These are phyloP conservation scores for Equus quagga DNA, from an alignment of 2,113 vertebrate species.

Conservation along the genomic window DNA sequence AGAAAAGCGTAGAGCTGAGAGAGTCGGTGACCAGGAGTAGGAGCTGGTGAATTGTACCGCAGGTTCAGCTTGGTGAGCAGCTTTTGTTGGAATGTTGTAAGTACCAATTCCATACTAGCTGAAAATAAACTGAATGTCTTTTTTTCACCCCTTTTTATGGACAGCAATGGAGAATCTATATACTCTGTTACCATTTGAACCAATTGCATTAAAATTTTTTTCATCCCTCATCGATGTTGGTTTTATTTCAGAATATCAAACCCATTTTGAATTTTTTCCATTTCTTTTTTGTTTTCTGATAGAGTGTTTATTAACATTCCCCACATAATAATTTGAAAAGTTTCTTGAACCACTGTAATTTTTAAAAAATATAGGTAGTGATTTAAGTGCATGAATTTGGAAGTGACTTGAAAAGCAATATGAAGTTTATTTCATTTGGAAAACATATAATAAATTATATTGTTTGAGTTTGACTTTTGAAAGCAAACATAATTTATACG, in stretches of 20 bases:
- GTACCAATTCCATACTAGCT: neutral
- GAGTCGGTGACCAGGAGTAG: rapidly evolving
- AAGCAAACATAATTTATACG: neutral
- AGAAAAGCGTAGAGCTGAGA: neutral
- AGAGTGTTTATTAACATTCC: neutral
- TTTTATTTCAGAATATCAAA: slow-evolving; percentile 47
- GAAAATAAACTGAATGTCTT: neutral
- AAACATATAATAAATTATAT: neutral
- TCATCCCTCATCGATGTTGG: neutral
- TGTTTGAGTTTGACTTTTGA: neutral
- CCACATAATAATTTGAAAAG: neutral
- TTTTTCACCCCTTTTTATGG: neutral
- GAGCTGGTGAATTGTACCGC: neutral
- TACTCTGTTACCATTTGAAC: neutral
- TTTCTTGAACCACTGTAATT: neutral
- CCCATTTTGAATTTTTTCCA: neutral
- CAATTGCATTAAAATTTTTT: neutral
- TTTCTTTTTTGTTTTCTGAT: neutral
- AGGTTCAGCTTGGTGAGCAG: neutral
- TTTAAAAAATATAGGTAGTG: neutral
- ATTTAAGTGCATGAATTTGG: neutral
- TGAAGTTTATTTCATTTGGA: slow-evolving; percentile 26
- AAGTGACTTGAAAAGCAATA: neutral
- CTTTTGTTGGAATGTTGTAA: neutral
- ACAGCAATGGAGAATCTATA: neutral